Percentiles rank a stretch among this genome's conserved stretches.
Conservation (phyloP, 1,140 invertebrate genomes). For the Zaprionus kolodkinae region DNA sequence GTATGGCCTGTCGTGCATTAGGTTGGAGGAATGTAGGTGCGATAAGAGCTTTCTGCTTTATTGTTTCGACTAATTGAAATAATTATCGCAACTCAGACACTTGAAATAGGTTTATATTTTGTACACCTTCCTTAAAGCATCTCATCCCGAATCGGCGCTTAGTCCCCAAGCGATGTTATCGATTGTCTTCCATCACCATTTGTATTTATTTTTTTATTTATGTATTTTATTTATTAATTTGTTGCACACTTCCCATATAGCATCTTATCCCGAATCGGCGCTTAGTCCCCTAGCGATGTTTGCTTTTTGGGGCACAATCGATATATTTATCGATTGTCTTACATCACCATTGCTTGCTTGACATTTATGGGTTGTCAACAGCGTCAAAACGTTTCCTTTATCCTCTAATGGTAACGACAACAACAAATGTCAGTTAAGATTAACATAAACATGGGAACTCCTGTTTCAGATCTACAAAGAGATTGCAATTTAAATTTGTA, state of each 20-base stretch:
- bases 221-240: background rate
- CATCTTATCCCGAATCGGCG: background rate
- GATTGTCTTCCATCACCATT: conserved; percentile 3
- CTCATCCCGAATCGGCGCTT: background rate
- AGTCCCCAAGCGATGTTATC: background rate
- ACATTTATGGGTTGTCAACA: conserved; percentile 62
- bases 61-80: conserved; percentile 21
- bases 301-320: conserved; percentile 26
- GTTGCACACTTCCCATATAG: background rate
- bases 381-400: conserved; percentile 11
- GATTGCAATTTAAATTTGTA: conserved; percentile 65
- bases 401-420: conserved; percentile 34
- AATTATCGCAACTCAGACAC: conserved; percentile 3
- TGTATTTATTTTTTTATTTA: too few relatives aligned
- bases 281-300: background rate
- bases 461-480: conserved; percentile 29
- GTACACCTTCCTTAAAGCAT: background rate
- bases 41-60: conserved; percentile 17
- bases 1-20: background rate
- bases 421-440: conserved; percentile 66
- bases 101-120: background rate
- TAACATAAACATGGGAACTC: conserved; percentile 50
- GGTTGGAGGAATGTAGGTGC: background rate
- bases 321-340: conserved; percentile 11
- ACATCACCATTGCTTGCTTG: conserved; percentile 18